Percentiles rank a stretch among this genome's conserved stretches.
Evolutionary conservation across 2,888 invertebrate genomes (phyloP).

Genomic region (Amiota minor): DNA sequence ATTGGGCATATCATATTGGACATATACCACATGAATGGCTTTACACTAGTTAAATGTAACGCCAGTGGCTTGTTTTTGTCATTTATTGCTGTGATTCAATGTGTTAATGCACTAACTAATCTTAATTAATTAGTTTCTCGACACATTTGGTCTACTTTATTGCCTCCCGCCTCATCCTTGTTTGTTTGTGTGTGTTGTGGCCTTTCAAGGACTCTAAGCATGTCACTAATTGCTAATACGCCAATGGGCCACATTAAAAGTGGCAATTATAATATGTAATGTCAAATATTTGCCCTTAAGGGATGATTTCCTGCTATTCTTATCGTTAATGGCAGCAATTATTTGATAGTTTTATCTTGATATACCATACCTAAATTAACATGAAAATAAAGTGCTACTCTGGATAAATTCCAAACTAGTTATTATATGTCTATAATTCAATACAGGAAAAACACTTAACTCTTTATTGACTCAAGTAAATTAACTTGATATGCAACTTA

Average conservation of each 20-base stretch:
- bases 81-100: conserved; percentile 8
- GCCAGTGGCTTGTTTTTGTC: neutral
- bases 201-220: conserved; percentile 2
- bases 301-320: too few relatives aligned
- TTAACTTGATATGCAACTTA: too few relatives aligned
- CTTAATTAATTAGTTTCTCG: conserved; percentile 10
- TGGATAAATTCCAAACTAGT: too few relatives aligned
- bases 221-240: conserved; percentile 16
- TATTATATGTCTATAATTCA: too few relatives aligned
- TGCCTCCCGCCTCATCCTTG: neutral
- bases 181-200: neutral
- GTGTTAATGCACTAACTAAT: conserved; percentile 15
- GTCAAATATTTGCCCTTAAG: neutral
- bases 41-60: neutral
- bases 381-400: too few relatives aligned
- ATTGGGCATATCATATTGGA: too few relatives aligned
- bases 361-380: too few relatives aligned
- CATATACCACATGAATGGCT: too few relatives aligned
- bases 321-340: too few relatives aligned
- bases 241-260: conserved; percentile 4
- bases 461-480: too few relatives aligned
- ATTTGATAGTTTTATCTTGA: too few relatives aligned
- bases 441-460: too few relatives aligned
- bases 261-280: conserved; percentile 18
- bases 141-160: neutral